phyloP scores from a whole-genome alignment of 2,113 vertebrate species.

The Crypturellus undulatus region DNA sequence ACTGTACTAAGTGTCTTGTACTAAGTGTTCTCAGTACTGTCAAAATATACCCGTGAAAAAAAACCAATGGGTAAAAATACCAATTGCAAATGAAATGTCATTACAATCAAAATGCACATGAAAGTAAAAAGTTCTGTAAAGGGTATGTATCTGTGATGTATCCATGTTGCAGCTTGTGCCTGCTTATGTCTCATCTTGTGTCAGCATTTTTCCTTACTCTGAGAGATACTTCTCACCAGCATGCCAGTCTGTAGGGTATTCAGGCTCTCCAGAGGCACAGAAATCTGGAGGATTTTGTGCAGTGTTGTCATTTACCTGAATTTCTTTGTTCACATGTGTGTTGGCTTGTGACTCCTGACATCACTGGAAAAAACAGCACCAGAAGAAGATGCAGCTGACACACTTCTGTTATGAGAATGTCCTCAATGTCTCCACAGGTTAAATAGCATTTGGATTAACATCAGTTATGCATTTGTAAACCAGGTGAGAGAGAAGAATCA shows the following conservation, averaged over 20 bases:
- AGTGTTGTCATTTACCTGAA: conserved; percentile 1
- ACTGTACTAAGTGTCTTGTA: background rate
- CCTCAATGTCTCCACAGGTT: conserved; percentile 5
- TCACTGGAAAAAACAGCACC: background rate
- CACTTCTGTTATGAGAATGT: background rate
- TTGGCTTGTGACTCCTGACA: conserved; percentile 39
- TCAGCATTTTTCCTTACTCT: background rate
- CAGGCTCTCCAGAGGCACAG: background rate
- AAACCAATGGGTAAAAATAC: background rate
- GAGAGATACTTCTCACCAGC: background rate
- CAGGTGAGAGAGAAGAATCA: conserved; percentile 16
- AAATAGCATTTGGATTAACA: background rate
- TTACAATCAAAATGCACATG: background rate
- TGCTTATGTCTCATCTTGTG: background rate
- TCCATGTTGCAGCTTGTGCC: background rate
- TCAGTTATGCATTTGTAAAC: background rate
- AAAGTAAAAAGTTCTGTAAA: background rate
- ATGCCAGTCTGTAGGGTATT: background rate
- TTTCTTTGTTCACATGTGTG: background rate
- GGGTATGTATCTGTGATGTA: background rate
- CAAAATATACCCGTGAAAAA: background rate
- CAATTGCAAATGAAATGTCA: background rate
- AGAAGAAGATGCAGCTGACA: conserved; percentile 23
- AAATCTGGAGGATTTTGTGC: background rate
- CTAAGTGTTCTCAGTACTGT: background rate